These are phyloP conservation scores for Hapalemur alaotrensis DNA, from an alignment of 2,797 vertebrate genomes.

Conservation along the genomic window DNA sequence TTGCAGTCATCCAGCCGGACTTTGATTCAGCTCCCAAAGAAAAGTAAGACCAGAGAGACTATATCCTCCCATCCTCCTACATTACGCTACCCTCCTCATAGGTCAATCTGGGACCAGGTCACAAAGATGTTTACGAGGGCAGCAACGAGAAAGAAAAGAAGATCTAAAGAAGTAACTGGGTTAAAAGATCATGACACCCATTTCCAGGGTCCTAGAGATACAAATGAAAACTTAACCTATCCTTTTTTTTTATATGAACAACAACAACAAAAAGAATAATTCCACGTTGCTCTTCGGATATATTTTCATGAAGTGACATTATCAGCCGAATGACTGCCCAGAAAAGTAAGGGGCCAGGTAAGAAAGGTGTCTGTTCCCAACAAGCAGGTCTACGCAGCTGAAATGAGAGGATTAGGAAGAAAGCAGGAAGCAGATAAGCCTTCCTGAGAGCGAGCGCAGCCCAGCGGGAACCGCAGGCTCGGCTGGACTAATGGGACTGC, in stretches of 20 bases:
- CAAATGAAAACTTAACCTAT: background rate
- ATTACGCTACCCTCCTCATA: background rate
- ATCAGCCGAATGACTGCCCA: background rate
- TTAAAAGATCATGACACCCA: background rate
- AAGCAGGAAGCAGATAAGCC: background rate
- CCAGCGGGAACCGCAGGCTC: background rate
- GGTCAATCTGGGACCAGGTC: background rate
- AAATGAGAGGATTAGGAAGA: slow-evolving; percentile 4
- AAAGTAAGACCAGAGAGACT: background rate
- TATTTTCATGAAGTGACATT: background rate
- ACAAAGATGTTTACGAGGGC: background rate
- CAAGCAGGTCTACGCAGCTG: background rate
- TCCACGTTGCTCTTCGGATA: background rate
- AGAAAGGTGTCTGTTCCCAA: background rate
- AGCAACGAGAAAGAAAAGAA: background rate
- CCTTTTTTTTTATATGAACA: background rate
- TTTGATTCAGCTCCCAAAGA: slow-evolving; percentile 9
- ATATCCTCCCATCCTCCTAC: background rate
- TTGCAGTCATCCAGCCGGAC: background rate
- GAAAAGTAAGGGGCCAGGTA: background rate
- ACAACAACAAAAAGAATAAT: background rate
- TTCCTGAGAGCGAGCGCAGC: background rate
- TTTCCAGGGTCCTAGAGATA: background rate
- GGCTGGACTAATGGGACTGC: background rate
- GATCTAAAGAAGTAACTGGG: background rate